These are phyloP conservation scores for Euleptes europaea DNA, from an alignment of 2,113 vertebrate genomes.

Conservation along the genomic window DNA sequence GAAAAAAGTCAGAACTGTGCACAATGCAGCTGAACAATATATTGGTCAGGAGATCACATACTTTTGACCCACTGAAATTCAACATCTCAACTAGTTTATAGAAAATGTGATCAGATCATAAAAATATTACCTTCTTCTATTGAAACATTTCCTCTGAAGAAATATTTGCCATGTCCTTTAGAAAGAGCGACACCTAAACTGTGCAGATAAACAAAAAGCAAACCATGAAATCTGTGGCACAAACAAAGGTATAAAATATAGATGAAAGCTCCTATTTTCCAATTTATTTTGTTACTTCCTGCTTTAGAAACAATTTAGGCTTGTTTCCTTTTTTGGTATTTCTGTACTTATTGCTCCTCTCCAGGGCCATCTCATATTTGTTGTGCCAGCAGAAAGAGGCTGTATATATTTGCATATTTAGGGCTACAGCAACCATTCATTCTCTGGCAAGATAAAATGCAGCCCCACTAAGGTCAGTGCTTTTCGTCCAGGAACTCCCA, in stretches of 20 bases:
- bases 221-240: conserved; percentile 68
- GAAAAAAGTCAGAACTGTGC: not conserved
- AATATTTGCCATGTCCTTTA: conserved; percentile 95
- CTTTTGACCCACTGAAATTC: not conserved
- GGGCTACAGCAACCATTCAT: conserved; percentile 50
- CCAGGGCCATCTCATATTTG: conserved; percentile 50
- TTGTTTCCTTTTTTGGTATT: conserved; percentile 61
- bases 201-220: conserved; percentile 76
- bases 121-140: conserved; percentile 91
- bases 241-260: conserved; percentile 49
- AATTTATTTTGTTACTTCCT: conserved; percentile 49
- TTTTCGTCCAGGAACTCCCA: conserved; percentile 27
- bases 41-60: not conserved
- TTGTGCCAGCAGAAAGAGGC: conserved; percentile 39
- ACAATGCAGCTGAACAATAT: not conserved
- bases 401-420: conserved; percentile 29
- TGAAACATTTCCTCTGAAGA: conserved; percentile 95
- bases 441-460: conserved; percentile 39
- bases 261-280: conserved; percentile 40
- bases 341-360: conserved; percentile 61
- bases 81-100: conserved; percentile 28
- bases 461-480: conserved; percentile 3
- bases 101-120: not conserved
- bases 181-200: conserved; percentile 97
- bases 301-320: conserved; percentile 54